phyloP scores from a whole-genome alignment of 2,113 vertebrate species.

The Thunnus maccoyii region DNA sequence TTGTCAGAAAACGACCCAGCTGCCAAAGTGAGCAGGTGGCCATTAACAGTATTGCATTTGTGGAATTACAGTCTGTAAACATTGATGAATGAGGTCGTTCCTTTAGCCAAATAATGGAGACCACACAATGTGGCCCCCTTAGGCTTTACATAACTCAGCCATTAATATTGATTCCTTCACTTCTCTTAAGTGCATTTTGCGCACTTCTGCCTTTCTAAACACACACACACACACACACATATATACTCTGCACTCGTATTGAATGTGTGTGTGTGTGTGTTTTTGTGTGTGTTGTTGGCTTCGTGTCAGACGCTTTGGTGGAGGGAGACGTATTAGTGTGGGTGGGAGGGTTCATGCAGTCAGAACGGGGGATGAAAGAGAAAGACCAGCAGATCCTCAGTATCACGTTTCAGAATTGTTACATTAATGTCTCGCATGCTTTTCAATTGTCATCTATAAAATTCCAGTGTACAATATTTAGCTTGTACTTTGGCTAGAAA shows the following conservation, averaged over 20 bases:
- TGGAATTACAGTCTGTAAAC: conserved; percentile 56
- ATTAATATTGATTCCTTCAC: conserved; percentile 59
- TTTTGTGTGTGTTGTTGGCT: background rate
- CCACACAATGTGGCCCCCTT: conserved; percentile 4
- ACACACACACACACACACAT: conserved; percentile 10
- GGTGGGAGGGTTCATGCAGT: conserved; percentile 1
- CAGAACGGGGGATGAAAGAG: background rate
- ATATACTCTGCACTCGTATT: background rate
- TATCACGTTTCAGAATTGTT: conserved; percentile 14
- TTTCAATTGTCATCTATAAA: background rate
- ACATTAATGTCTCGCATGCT: background rate
- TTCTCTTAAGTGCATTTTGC: conserved; percentile 57
- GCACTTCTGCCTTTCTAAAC: conserved; percentile 7
- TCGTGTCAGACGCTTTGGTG: background rate
- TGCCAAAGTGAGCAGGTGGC: conserved; percentile 71
- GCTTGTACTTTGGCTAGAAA: background rate
- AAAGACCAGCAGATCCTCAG: background rate
- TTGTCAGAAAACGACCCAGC: background rate
- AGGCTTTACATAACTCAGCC: background rate
- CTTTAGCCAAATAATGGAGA: conserved; percentile 33
- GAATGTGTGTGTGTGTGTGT: background rate
- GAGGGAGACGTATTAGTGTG: conserved; percentile 6
- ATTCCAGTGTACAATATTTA: too few relatives aligned
- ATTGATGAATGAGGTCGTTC: conserved; percentile 54
- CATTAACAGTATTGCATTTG: conserved; percentile 53